Percentiles rank a stretch among this genome's conserved stretches.
phyloP scores from a whole-genome alignment of 2,888 invertebrate genomes.

The Heliconius ismenius region DNA sequence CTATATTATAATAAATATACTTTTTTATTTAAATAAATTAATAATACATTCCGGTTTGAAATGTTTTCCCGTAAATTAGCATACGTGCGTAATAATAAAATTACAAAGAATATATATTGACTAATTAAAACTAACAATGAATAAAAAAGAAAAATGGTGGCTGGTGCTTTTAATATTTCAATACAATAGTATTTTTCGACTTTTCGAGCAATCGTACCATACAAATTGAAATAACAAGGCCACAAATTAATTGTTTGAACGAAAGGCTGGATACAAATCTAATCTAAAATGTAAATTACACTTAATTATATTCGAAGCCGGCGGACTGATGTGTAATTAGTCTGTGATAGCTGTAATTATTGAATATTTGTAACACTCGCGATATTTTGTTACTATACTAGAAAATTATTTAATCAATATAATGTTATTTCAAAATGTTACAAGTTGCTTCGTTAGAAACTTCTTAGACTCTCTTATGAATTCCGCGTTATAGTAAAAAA shows the following conservation, averaged over 20 bases:
- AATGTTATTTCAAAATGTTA: background rate
- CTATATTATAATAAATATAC: background rate
- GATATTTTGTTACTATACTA: slow-evolving; percentile 9
- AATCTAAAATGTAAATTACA: slow-evolving; percentile 40
- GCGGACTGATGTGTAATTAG: slow-evolving; percentile 40
- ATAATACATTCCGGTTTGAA: background rate
- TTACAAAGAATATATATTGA: background rate
- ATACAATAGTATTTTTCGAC: background rate
- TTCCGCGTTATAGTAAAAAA: background rate
- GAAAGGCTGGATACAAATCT: slow-evolving; percentile 36
- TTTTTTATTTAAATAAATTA: background rate
- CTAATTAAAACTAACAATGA: background rate
- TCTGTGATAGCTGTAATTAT: slow-evolving; percentile 38
- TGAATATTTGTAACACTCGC: slow-evolving; percentile 27
- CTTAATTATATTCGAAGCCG: slow-evolving; percentile 39
- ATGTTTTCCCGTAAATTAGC: background rate
- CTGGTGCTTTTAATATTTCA: background rate
- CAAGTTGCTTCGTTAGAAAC: background rate
- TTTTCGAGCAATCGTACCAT: background rate
- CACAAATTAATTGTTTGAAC: slow-evolving; percentile 34
- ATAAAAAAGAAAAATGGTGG: background rate
- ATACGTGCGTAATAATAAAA: background rate
- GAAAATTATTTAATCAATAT: slow-evolving; percentile 8
- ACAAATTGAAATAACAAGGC: slow-evolving; percentile 26
- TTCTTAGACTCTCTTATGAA: background rate